Evolutionary conservation across 2,113 vertebrate genomes (phyloP).

Genomic region (Theropithecus gelada): DNA sequence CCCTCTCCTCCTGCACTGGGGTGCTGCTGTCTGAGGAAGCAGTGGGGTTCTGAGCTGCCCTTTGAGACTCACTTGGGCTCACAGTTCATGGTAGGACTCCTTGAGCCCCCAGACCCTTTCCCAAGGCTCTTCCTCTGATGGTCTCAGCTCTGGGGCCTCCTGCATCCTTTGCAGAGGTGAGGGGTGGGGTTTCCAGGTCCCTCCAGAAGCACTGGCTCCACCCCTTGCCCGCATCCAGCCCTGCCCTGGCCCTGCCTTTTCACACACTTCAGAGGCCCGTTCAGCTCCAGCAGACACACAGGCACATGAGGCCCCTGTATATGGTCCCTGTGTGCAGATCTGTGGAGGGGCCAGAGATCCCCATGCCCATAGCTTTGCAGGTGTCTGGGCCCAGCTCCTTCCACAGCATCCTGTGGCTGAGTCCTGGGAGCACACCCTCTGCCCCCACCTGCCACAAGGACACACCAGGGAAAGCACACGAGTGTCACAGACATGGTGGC

Average conservation of each 20-base stretch:
- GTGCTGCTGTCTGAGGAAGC: too few relatives aligned
- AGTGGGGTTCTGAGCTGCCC: neutral
- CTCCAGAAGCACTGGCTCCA: neutral
- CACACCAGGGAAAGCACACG: too few relatives aligned
- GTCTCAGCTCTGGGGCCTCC: neutral
- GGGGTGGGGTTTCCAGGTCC: too few relatives aligned
- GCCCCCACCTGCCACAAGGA: neutral
- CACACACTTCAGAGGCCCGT: neutral
- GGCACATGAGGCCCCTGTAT: too few relatives aligned
- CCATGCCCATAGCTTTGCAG: too few relatives aligned
- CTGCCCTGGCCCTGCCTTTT: neutral
- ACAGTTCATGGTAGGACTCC: fast-evolving
- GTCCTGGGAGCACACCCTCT: neutral
- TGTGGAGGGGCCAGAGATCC: neutral
- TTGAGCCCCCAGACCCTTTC: neutral
- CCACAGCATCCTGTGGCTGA: fast-evolving
- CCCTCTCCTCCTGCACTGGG: neutral
- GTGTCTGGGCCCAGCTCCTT: neutral
- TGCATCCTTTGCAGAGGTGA: neutral
- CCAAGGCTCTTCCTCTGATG: neutral
- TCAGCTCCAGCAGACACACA: neutral
- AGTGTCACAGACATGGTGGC: fast-evolving
- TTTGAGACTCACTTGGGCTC: neutral
- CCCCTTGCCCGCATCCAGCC: neutral
- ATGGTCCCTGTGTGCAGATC: too few relatives aligned